A percentile compares a stretch with the other conserved stretches of the same genome.
These are phyloP conservation scores for Corticium candelabrum DNA, from an alignment of 37 sponge, comb jelly and placozoan species.

Conservation along the genomic window DNA sequence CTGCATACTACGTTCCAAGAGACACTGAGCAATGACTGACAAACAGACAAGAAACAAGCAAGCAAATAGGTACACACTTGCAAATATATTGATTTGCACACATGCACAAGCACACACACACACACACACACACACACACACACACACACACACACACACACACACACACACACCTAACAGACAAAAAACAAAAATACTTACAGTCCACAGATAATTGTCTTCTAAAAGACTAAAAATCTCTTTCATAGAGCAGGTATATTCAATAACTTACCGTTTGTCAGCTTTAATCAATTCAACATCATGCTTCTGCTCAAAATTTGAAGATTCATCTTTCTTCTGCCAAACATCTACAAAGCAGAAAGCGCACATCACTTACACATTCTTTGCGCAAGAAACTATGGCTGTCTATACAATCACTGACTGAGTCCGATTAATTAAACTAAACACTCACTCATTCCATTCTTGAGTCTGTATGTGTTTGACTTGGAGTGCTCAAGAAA, in stretches of 20 bases:
- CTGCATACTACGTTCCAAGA: too few relatives aligned
- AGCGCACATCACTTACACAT: too few relatives aligned
- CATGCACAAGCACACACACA: not conserved
- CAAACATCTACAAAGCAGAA: constrained; percentile 45
- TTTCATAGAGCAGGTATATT: too few relatives aligned
- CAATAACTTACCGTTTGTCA: constrained; percentile 52
- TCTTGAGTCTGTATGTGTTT: not conserved
- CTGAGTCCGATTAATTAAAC: not conserved
- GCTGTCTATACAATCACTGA: not conserved
- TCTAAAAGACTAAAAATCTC: too few relatives aligned
- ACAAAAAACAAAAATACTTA: too few relatives aligned
- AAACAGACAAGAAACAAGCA: too few relatives aligned
- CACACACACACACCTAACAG: too few relatives aligned
- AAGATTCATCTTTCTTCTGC: constrained; percentile 78
- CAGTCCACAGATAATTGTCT: too few relatives aligned
- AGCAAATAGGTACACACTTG: not conserved
- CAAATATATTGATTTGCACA: not conserved
- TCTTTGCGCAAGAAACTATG: too few relatives aligned
- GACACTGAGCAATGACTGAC: too few relatives aligned
- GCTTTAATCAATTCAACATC: constrained; percentile 90
- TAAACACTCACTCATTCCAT: not conserved
- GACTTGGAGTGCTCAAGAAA: too few relatives aligned
- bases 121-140: not conserved
- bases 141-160: constrained; percentile 9
- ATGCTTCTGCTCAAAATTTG: constrained; percentile 82